These are phyloP conservation scores for Andrena minutula DNA, from an alignment of 2,888 invertebrate genomes.

Conservation along the genomic window DNA sequence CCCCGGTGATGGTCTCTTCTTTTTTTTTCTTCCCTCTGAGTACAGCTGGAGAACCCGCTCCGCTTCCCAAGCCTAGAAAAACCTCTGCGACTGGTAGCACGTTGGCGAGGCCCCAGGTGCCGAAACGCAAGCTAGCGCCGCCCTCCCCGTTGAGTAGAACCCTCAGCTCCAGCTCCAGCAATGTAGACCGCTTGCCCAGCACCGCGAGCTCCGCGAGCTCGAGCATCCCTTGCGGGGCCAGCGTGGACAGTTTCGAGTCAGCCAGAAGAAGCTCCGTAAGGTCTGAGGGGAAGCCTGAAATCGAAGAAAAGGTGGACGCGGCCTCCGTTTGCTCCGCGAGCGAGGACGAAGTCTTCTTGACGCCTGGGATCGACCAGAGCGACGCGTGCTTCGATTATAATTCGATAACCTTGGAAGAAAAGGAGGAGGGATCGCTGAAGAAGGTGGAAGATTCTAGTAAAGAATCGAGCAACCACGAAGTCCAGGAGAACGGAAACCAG, in stretches of 20 bases:
- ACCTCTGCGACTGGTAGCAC: constrained; percentile 45
- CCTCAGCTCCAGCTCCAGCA: constrained; percentile 8
- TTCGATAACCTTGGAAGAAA: background rate
- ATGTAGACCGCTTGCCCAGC: constrained; percentile 37
- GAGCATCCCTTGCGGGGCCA: background rate
- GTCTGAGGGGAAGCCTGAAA: background rate
- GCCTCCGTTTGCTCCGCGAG: constrained; percentile 2
- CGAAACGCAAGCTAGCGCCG: constrained; percentile 56
- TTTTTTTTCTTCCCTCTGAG: constrained; percentile 47
- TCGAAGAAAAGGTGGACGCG: background rate
- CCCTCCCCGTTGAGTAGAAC: constrained; percentile 54
- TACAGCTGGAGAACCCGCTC: constrained; percentile 73
- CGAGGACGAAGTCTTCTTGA: constrained; percentile 37
- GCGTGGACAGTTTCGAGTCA: background rate
- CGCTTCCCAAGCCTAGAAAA: constrained; percentile 78
- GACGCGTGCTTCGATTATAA: background rate
- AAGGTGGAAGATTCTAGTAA: background rate
- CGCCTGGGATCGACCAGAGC: background rate
- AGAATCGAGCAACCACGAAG: background rate
- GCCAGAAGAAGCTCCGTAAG: background rate
- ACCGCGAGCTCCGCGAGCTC: background rate
- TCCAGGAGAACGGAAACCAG: background rate
- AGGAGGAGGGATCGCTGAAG: background rate
- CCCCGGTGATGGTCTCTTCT: constrained; percentile 70
- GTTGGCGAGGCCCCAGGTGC: constrained; percentile 37